Evolutionary conservation across 2,797 vertebrate species (phyloP).

Genomic region (Anomalospiza imberbis): DNA sequence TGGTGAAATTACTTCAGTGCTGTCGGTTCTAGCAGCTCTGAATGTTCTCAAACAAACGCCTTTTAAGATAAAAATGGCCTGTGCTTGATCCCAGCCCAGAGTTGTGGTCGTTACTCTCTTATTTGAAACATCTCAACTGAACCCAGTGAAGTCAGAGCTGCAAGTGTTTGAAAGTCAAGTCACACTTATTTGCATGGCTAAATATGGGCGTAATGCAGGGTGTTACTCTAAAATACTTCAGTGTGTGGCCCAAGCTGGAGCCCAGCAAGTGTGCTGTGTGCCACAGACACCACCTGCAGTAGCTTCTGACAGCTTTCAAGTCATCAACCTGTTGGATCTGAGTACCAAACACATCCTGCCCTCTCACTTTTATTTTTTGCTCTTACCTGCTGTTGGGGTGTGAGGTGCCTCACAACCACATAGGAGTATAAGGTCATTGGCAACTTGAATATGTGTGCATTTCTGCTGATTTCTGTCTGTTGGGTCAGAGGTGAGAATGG

Average conservation of each 20-base stretch:
- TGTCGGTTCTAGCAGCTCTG: background rate
- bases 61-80: slow-evolving; percentile 47
- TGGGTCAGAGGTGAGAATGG: background rate
- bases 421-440: background rate
- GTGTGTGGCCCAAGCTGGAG: background rate
- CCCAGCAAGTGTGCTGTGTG: background rate
- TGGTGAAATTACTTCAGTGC: background rate
- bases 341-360: background rate
- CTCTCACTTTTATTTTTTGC: background rate
- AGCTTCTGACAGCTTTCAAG: background rate
- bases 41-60: slow-evolving; percentile 40
- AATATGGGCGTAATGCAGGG: background rate
- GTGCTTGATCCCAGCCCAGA: background rate
- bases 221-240: background rate
- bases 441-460: background rate
- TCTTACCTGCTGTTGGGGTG: background rate
- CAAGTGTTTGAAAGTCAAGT: background rate
- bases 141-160: background rate
- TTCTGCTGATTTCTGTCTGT: background rate
- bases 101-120: background rate
- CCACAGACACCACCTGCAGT: background rate
- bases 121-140: background rate
- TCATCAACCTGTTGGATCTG: background rate
- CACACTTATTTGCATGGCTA: slow-evolving; percentile 26
- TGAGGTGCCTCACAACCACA: rapidly evolving